These are phyloP conservation scores for Australoheros scitulus DNA, from an alignment of 2,113 vertebrate species.

Conservation along the genomic window DNA sequence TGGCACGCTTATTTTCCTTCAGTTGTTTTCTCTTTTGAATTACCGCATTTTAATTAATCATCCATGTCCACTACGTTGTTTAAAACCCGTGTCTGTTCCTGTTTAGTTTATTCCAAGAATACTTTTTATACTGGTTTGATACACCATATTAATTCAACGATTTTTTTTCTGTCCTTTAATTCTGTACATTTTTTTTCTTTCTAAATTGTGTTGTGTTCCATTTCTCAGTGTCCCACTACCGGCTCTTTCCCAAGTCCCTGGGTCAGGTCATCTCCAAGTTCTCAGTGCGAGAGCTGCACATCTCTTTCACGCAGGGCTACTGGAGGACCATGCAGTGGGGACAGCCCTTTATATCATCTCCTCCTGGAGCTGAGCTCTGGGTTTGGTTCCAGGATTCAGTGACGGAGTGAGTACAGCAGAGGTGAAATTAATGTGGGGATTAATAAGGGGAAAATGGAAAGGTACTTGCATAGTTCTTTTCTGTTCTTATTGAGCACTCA, in stretches of 20 bases:
- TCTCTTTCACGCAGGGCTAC: constrained; percentile 90
- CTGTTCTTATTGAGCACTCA: neutral
- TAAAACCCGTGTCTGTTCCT: neutral
- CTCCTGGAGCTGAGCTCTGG: constrained; percentile 87
- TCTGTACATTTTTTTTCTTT: neutral
- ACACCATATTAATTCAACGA: neutral
- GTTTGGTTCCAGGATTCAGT: constrained; percentile 96
- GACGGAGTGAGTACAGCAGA: constrained; percentile 84
- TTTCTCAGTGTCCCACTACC: constrained; percentile 90
- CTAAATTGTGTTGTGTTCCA: neutral
- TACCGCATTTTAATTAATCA: neutral
- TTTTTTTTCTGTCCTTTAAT: neutral
- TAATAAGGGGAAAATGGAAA: neutral
- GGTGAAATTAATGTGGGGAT: neutral
- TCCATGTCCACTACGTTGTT: neutral
- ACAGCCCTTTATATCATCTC: constrained; percentile 89
- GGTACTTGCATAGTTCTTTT: neutral
- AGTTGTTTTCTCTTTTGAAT: neutral
- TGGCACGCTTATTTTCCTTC: neutral
- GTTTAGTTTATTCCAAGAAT: neutral
- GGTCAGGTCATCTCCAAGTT: constrained; percentile 94
- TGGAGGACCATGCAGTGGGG: constrained; percentile 95
- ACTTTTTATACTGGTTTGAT: neutral
- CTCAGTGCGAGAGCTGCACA: constrained; percentile 90
- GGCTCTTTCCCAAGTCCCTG: constrained; percentile 94